Conservation (phyloP, 2,797 vertebrate genomes). For the Caiman crocodilus region DNA sequence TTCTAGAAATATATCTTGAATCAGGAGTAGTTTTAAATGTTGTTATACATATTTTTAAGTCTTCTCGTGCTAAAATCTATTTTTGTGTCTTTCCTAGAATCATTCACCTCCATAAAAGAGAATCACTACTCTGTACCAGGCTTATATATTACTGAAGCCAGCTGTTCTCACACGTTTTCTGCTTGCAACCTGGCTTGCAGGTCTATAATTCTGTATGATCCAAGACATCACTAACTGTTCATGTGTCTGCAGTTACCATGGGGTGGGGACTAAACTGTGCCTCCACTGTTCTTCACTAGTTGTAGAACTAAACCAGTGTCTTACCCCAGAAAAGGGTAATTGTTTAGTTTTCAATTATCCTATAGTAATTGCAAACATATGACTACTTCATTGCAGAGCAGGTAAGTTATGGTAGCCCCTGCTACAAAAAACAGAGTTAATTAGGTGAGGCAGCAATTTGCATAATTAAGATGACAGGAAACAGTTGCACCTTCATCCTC, state of each 20-base stretch:
- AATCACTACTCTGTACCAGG: not conserved
- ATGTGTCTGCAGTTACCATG: not conserved
- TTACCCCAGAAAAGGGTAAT: too few relatives aligned
- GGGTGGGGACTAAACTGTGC: too few relatives aligned
- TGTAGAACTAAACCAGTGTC: too few relatives aligned
- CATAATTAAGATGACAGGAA: not conserved
- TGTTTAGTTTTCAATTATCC: too few relatives aligned
- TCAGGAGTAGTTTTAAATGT: not conserved
- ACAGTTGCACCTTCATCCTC: not conserved
- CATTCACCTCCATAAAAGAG: not conserved
- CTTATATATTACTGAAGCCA: not conserved
- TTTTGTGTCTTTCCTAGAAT: not conserved
- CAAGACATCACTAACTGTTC: not conserved
- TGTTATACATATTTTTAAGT: not conserved
- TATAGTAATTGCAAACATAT: too few relatives aligned
- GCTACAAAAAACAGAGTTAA: not conserved
- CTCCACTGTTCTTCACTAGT: too few relatives aligned
- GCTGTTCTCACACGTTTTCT: too few relatives aligned
- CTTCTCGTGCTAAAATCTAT: not conserved
- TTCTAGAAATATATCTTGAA: not conserved
- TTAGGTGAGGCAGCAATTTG: accelerated
- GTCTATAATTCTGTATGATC: not conserved
- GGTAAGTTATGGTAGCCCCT: too few relatives aligned
- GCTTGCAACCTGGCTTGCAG: too few relatives aligned
- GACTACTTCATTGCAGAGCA: too few relatives aligned